Base-by-base conservation (phyloP, 1,140 invertebrate species). In the Drosophila asahinai region DNA sequence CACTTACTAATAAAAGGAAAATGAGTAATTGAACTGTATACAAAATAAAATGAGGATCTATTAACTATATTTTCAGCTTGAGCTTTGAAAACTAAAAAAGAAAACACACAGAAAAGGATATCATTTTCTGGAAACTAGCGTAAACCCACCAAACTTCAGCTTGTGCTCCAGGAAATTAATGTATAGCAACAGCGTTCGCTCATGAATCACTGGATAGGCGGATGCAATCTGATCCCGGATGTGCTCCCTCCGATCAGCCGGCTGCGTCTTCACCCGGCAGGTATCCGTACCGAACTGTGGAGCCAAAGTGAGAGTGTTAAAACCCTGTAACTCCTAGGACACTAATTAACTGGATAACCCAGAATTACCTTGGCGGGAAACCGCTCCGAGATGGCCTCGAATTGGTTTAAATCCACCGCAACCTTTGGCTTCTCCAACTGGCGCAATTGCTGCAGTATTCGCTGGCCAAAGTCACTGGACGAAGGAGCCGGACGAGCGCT, bases 181-280 rank as follows among this genome's bases (percentile, higher is more conserved):
- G 47, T 74, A 92, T 0, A 92, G 49, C 0, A 73, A 9, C 0
- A 92, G 62, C 0, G 84, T 78, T 0, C 67, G 58, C 57, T 92
- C 91, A 57, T 92, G 91, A 27, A 92, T 76, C 1, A 92, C 70
- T 8, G 91, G 91, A 83, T 92, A 92, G 2, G 84, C 89, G 0
- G 91, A 92, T 3, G 81, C 86, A n/a, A 92, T 83, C 49, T 92
- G 91, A 19, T 63, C 0, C 2, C 19, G 22, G n/a, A 87, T 87
- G 0, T 9, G 15, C 0, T 43, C 14, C 8, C 22, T n/a, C 8
- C 83, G 77, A 11, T 60, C 57, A 59, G 3, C 19, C 64, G 92
- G 83, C 27, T 87, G 83, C 0, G 61, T 8, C 36, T 70, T 87
- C 7, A 90, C 84, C 8, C 84, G 77, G 27, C 84, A 81, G 0